Conservation (phyloP, 2,888 invertebrate species). For the Melipona beecheii region DNA sequence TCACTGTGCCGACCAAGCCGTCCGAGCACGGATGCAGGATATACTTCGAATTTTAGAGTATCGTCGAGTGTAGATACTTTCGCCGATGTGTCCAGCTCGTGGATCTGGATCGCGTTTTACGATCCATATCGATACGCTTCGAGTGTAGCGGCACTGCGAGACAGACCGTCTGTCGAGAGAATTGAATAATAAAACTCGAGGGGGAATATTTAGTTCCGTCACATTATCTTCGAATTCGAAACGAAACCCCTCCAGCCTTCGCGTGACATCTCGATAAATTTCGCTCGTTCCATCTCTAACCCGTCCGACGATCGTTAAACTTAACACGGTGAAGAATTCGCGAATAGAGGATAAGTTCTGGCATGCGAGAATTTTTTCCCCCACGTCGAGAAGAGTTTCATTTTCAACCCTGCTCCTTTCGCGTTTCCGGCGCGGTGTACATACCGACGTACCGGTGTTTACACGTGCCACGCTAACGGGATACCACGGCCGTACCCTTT, state of each 20-base stretch:
- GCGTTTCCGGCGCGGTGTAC: background rate
- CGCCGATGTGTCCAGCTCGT: slow-evolving; percentile 19
- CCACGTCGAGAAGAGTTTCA: background rate
- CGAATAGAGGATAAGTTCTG: background rate
- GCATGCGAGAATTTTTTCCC: background rate
- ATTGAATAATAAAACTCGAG: slow-evolving; percentile 43
- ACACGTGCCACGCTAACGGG: slow-evolving; percentile 1
- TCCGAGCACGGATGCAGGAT: slow-evolving; percentile 47
- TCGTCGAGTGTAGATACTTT: slow-evolving; percentile 41
- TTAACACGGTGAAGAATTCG: slow-evolving; percentile 9
- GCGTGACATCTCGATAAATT: slow-evolving; percentile 15
- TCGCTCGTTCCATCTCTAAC: background rate
- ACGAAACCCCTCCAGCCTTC: background rate
- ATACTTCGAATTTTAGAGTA: slow-evolving; percentile 61
- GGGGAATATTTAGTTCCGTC: slow-evolving; percentile 46
- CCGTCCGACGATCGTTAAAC: slow-evolving; percentile 11
- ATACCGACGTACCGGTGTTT: background rate
- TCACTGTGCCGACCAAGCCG: slow-evolving; percentile 64
- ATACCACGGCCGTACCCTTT: background rate
- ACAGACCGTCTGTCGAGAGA: slow-evolving; percentile 12
- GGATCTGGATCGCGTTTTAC: slow-evolving; percentile 37
- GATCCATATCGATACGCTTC: slow-evolving; percentile 43
- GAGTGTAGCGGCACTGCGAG: background rate
- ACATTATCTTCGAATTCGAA: slow-evolving; percentile 37
- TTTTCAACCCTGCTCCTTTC: background rate